Percentiles rank a stretch among this genome's conserved stretches.
Evolutionary conservation across 2,888 invertebrate species (phyloP).

Genomic region (Tipula helvola): DNA sequence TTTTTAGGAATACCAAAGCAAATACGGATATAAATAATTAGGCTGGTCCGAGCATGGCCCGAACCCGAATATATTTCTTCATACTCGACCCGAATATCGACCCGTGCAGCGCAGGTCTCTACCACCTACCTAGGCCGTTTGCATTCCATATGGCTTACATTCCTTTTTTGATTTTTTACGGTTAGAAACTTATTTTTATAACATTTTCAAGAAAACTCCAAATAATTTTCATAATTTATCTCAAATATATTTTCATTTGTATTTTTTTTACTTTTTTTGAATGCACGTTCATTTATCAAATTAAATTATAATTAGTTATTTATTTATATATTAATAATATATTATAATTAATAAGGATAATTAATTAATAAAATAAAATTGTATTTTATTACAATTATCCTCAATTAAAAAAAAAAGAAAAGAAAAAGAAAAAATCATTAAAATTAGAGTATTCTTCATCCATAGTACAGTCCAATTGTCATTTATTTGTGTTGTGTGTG

Average conservation of each 20-base stretch:
- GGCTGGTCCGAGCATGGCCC: too few species aligned
- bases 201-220: too few species aligned
- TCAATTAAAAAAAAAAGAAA: not conserved
- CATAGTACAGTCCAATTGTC: conserved; percentile 9
- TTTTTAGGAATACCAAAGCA: too few species aligned
- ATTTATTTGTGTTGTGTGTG: not conserved
- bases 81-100: too few species aligned
- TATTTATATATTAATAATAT: not conserved
- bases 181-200: too few species aligned
- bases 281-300: conserved; percentile 4
- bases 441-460: conserved; percentile 9
- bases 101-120: too few species aligned
- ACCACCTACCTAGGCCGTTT: too few species aligned
- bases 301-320: not conserved
- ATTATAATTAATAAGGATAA: not conserved
- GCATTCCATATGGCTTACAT: too few species aligned
- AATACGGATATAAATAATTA: too few species aligned
- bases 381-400: not conserved
- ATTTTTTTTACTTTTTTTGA: not conserved
- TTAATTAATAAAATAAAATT: not conserved
- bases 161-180: too few species aligned
- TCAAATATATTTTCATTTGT: conserved; percentile 4
- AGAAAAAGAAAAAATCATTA: not conserved
- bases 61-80: too few species aligned
- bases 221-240: not conserved